Evolutionary conservation across 1,140 invertebrate genomes (phyloP).

Genomic region (Anoplophora glabripennis): DNA sequence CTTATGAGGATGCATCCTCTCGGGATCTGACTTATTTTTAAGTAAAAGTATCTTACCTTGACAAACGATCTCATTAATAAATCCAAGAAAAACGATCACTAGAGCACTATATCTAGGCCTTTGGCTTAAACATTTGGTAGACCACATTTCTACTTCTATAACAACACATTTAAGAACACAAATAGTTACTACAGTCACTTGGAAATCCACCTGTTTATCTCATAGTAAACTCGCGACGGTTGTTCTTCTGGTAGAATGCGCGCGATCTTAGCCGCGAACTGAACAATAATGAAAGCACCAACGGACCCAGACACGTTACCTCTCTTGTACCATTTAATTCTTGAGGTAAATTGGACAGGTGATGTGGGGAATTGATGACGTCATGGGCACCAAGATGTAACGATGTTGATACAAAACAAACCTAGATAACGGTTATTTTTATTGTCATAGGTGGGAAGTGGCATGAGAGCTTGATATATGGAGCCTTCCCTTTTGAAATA

Average conservation of each 20-base stretch:
- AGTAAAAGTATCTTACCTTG: slow-evolving; percentile 13
- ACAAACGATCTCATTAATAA: slow-evolving; percentile 9
- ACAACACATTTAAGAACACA: slow-evolving; percentile 21
- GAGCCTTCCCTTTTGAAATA: too few species aligned
- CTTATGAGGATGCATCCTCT: too few species aligned
- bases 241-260: neutral
- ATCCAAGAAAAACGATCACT: slow-evolving; percentile 12
- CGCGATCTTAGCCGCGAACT: slow-evolving; percentile 5
- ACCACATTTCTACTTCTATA: slow-evolving; percentile 14
- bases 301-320: slow-evolving; percentile 13
- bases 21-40: too few species aligned
- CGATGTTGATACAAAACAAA: slow-evolving; percentile 18
- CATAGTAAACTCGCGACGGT: neutral
- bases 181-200: slow-evolving; percentile 6
- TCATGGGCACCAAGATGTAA: slow-evolving; percentile 11
- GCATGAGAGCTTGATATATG: too few species aligned
- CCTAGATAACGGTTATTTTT: slow-evolving; percentile 12
- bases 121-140: slow-evolving; percentile 10
- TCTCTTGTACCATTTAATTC: slow-evolving; percentile 19
- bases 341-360: slow-evolving; percentile 20
- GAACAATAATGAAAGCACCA: slow-evolving; percentile 20
- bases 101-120: slow-evolving; percentile 11
- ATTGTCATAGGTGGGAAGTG: neutral
- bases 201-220: neutral
- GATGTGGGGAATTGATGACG: slow-evolving; percentile 20